Conservation (phyloP, 2,888 invertebrate species). For the Chrysotoxum bicinctum region DNA sequence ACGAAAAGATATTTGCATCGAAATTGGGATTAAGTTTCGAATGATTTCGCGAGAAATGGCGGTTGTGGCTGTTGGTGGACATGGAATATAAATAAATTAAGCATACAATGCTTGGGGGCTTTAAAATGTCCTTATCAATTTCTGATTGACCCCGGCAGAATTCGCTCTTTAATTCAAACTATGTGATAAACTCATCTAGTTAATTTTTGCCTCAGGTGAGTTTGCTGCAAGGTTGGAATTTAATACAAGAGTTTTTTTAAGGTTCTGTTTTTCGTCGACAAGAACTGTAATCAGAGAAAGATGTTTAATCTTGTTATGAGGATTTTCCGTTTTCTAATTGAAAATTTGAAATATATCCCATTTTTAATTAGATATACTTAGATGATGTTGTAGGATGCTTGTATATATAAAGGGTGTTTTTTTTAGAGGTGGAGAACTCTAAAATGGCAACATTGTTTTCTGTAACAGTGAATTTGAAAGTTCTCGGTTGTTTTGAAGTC, state of each 20-base stretch:
- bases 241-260: background rate
- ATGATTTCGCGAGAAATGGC: slow-evolving; percentile 6
- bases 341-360: too few species aligned
- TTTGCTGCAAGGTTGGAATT: background rate
- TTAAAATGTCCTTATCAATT: slow-evolving; percentile 30
- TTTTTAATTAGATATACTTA: too few species aligned
- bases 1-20: slow-evolving; percentile 24
- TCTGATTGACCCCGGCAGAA: slow-evolving; percentile 22
- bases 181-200: slow-evolving; percentile 8
- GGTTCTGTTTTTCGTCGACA: too few species aligned
- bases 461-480: too few species aligned
- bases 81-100: slow-evolving; percentile 51
- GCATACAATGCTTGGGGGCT: background rate
- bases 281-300: too few species aligned
- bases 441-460: too few species aligned
- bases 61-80: background rate
- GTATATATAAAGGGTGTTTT: too few species aligned
- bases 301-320: too few species aligned
- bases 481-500: too few species aligned
- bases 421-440: too few species aligned
- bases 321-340: too few species aligned
- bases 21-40: slow-evolving; percentile 38
- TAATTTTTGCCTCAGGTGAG: background rate
- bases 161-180: slow-evolving; percentile 13
- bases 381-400: too few species aligned